Conservation (phyloP, 2,888 invertebrate genomes). For the Chrysomela aeneicollis region DNA sequence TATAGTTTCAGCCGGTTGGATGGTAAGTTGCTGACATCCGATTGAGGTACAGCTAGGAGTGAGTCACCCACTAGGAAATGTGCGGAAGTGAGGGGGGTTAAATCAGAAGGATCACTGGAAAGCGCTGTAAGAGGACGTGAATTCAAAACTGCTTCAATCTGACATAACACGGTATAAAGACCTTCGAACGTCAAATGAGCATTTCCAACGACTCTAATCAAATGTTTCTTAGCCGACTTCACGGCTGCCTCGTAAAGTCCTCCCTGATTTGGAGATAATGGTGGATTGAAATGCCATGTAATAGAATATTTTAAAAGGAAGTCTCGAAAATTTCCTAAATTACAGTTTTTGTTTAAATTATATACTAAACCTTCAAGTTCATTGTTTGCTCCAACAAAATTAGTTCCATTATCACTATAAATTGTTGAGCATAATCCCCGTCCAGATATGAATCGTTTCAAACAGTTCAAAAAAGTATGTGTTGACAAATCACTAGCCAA, state of each 20-base stretch:
- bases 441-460: too few relatives aligned
- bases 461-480: slow-evolving; percentile 40
- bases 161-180: too few relatives aligned
- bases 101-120: slow-evolving; percentile 14
- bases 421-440: slow-evolving; percentile 38
- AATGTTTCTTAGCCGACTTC: slow-evolving; percentile 15
- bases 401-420: slow-evolving; percentile 47
- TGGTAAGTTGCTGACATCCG: not conserved
- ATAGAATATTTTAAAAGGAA: slow-evolving; percentile 12
- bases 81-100: slow-evolving; percentile 19
- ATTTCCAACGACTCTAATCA: slow-evolving; percentile 9
- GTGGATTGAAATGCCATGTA: slow-evolving; percentile 22
- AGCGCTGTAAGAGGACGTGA: slow-evolving; percentile 16
- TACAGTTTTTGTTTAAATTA: not conserved
- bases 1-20: slow-evolving; percentile 23
- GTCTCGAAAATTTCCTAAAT: not conserved
- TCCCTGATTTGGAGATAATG: slow-evolving; percentile 17
- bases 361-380: not conserved
- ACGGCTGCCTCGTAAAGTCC: slow-evolving; percentile 24
- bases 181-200: too few relatives aligned
- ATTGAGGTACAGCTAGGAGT: slow-evolving; percentile 8
- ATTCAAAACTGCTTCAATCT: too few relatives aligned
- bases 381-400: slow-evolving; percentile 42
- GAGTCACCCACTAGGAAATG: slow-evolving; percentile 27
- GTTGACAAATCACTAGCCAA: slow-evolving; percentile 33